Evolutionary conservation across 64 coral and sea anemone genomes (phyloP).

Genomic region (Montipora efflorescens): DNA sequence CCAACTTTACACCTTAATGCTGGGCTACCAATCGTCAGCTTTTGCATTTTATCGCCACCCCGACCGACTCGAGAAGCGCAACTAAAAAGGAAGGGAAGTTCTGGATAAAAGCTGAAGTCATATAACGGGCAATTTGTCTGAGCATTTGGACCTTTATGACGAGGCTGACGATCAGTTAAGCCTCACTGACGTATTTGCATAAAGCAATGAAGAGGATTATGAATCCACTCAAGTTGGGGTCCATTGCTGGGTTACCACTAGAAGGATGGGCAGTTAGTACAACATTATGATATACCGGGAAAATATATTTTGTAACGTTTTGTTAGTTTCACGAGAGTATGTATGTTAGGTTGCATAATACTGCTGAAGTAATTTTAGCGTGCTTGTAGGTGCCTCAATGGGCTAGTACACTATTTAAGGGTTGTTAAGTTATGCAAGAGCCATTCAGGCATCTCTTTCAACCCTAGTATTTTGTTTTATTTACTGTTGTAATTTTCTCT

Average conservation of each 20-base stretch:
- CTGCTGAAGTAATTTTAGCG: neutral
- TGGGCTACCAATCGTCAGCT: slow-evolving; percentile 58
- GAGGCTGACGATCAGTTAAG: no score
- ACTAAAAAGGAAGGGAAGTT: neutral
- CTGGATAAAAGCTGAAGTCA: neutral
- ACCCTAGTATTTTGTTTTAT: neutral
- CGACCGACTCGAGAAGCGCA: slow-evolving; percentile 77
- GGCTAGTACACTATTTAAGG: slow-evolving; percentile 45
- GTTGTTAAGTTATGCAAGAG: slow-evolving; percentile 43
- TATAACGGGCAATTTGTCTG: neutral
- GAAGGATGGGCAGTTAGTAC: neutral
- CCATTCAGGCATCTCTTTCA: slow-evolving; percentile 42
- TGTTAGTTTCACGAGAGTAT: slow-evolving; percentile 46
- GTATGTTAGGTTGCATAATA: slow-evolving; percentile 30
- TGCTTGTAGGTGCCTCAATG: slow-evolving; percentile 26
- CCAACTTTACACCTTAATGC: slow-evolving; percentile 75
- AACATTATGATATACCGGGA: neutral
- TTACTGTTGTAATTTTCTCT: slow-evolving; percentile 26
- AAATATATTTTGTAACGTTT: slow-evolving; percentile 36
- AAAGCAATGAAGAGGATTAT: no score
- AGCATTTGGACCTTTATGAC: no score
- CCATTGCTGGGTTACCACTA: no score
- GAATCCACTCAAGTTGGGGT: no score
- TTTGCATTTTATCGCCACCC: slow-evolving; percentile 62
- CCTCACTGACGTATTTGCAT: no score